These are phyloP conservation scores for Corydoras maculifer DNA, from an alignment of 2,113 vertebrate genomes.

Conservation along the genomic window DNA sequence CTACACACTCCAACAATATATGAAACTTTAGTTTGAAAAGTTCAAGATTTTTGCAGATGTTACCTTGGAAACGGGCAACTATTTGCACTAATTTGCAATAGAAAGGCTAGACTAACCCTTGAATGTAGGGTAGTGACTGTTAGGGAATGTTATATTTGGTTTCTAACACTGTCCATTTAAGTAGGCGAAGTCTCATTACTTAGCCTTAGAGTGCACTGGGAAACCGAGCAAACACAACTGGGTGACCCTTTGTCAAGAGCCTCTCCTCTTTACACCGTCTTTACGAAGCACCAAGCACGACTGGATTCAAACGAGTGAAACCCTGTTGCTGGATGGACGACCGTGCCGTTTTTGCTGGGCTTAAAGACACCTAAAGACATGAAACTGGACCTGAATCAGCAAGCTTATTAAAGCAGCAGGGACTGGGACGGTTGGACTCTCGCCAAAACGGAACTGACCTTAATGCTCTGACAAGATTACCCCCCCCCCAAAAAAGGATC, in stretches of 20 bases:
- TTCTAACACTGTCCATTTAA: slow-evolving; percentile 80
- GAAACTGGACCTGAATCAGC: slow-evolving; percentile 56
- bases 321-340: slow-evolving; percentile 47
- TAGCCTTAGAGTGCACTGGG: slow-evolving; percentile 74
- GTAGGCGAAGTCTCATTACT: slow-evolving; percentile 92
- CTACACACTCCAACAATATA: background rate
- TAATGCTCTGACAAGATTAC: slow-evolving; percentile 63
- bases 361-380: slow-evolving; percentile 46
- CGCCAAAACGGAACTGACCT: slow-evolving; percentile 81
- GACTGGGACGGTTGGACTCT: slow-evolving; percentile 61
- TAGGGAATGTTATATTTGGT: slow-evolving; percentile 80
- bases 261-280: slow-evolving; percentile 80
- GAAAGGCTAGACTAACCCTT: slow-evolving; percentile 54
- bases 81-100: slow-evolving; percentile 78
- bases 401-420: slow-evolving; percentile 78
- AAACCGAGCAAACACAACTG: slow-evolving; percentile 85
- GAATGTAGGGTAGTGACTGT: slow-evolving; percentile 79
- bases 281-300: slow-evolving; percentile 73
- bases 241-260: slow-evolving; percentile 73
- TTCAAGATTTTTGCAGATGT: slow-evolving; percentile 47
- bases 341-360: slow-evolving; percentile 40
- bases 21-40: background rate
- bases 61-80: slow-evolving; percentile 65
- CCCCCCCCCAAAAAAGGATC: slow-evolving; percentile 7
- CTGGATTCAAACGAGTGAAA: slow-evolving; percentile 61